Evolutionary conservation across 2,797 vertebrate genomes (phyloP), one percentile per base, ranked within the genome.

Genomic region (Amphiprion clarkii): DNA sequence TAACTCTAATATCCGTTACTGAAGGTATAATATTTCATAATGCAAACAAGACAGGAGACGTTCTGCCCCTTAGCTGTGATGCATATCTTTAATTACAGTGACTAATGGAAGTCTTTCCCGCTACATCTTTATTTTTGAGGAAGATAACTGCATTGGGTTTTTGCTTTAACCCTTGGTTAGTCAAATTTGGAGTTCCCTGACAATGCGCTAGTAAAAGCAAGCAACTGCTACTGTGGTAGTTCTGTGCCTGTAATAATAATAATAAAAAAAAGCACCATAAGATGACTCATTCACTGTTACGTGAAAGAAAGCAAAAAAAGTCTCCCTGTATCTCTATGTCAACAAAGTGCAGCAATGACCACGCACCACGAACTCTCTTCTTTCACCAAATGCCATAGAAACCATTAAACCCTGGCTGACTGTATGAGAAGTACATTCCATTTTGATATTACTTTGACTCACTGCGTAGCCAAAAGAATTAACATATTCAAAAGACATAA

Each of bases 331-430:
- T 62, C 23, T 61, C 23, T 40, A 60, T 39, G 54, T 64, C 51
- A 68, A 71, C 49, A 36, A 5, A n/a, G 39, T 40, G 70, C 23
- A 44, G 25, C 4, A 1, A 53, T 36, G 42, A 56, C 64, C 59
- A 67, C 11, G 65, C 19, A 12, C 27, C 39, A 58, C 44, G 7
- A 46, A 27, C 3, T 21, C 33, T 11, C 12, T 39, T 39, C 11
- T 33, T 36, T 59, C 46, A 54, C 58, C 9, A 59, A 44, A 10
- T 39, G 36, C 10, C 36, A 39, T 39, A 39, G 11, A 39, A 39
- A 39, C 36, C 36, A 39, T 39, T 11, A 11, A 39, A 44, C 42
- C 16, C 12, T 14, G 16, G 42, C 14, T 17, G 13, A 44, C 42
- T 16, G 13, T 17, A 14, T 14, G 42, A 44, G 42, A 44, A 44